These are phyloP conservation scores for Neomorphus geoffroyi DNA, from an alignment of 2,797 vertebrate genomes.

Conservation along the genomic window DNA sequence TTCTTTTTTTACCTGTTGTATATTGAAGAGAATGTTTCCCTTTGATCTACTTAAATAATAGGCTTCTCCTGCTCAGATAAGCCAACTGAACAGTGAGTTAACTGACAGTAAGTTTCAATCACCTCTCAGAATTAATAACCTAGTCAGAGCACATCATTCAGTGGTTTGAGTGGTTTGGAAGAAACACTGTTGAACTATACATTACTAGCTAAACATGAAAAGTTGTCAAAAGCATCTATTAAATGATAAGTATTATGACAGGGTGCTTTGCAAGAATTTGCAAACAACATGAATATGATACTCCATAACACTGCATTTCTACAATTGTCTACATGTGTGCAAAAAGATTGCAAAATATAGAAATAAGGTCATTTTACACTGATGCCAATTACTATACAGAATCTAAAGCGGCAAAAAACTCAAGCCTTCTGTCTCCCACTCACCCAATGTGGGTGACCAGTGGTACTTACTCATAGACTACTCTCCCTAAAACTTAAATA, in stretches of 20 bases:
- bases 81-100: background rate
- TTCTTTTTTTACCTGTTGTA: background rate
- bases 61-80: background rate
- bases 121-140: background rate
- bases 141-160: background rate
- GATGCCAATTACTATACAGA: background rate
- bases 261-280: background rate
- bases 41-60: background rate
- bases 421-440: background rate
- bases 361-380: background rate
- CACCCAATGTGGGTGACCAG: background rate
- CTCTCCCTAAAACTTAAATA: conserved; percentile 17
- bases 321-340: background rate
- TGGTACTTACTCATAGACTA: background rate
- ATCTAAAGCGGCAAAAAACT: background rate
- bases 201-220: background rate
- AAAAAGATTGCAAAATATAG: background rate
- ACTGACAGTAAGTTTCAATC: background rate
- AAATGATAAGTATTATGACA: background rate
- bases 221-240: background rate
- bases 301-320: background rate
- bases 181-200: background rate
- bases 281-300: background rate
- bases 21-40: background rate
- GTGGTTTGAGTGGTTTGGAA: background rate